Conservation (phyloP, 2,797 vertebrate species). For the Enteromius anoplus region DNA sequence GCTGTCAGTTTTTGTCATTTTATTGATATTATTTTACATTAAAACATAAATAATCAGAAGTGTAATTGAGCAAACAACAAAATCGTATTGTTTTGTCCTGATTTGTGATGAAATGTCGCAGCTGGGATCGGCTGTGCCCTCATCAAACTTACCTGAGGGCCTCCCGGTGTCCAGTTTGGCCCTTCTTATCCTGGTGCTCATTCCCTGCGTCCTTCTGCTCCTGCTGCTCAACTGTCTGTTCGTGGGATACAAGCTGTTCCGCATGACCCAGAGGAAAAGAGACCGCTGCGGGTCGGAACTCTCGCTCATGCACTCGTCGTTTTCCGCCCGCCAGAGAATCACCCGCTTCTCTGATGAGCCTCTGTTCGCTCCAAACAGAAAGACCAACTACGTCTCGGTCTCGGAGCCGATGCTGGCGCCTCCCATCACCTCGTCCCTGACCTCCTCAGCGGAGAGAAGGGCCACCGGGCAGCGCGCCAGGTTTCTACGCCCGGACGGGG, state of each 20-base stretch:
- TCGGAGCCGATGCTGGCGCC: constrained; percentile 71
- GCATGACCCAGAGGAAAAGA: constrained; percentile 60
- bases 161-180: constrained; percentile 70
- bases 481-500: constrained; percentile 70
- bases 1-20: constrained; percentile 19
- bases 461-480: constrained; percentile 61
- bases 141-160: constrained; percentile 61
- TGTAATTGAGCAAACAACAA: background rate
- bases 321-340: constrained; percentile 65
- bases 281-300: constrained; percentile 61
- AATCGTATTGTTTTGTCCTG: constrained; percentile 34
- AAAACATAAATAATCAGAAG: constrained; percentile 5
- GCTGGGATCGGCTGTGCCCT: constrained; percentile 56
- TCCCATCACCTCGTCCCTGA: constrained; percentile 76
- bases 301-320: constrained; percentile 62
- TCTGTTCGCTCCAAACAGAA: constrained; percentile 57
- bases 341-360: constrained; percentile 57
- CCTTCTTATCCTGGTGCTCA: constrained; percentile 76
- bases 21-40: constrained; percentile 30
- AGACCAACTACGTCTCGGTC: constrained; percentile 64
- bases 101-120: constrained; percentile 76
- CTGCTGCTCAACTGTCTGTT: constrained; percentile 81
- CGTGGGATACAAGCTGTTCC: constrained; percentile 76
- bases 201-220: constrained; percentile 79
- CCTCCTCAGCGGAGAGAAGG: constrained; percentile 70